Conservation (phyloP, 2,797 vertebrate species). For the Gallinago solitaria region DNA sequence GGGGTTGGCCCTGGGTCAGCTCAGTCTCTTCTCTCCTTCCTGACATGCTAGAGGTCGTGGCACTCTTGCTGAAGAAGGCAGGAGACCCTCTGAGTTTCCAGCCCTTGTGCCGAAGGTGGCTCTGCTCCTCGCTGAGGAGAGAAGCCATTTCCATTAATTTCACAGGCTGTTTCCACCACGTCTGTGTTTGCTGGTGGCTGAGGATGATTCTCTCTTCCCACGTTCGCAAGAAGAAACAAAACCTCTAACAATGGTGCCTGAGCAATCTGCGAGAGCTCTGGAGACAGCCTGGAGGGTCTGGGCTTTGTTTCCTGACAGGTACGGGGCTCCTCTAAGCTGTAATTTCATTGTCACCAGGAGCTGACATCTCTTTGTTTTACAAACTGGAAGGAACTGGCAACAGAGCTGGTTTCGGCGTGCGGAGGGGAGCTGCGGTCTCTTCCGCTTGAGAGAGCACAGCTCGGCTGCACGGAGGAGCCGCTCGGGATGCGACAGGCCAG, state of each 20-base stretch:
- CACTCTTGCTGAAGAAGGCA: background rate
- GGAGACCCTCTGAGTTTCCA: background rate
- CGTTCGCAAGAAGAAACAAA: background rate
- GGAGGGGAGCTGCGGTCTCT: background rate
- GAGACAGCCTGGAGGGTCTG: background rate
- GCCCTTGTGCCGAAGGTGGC: background rate
- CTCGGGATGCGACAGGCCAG: background rate
- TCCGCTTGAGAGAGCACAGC: background rate
- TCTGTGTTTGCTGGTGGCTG: background rate
- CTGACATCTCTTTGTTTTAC: background rate
- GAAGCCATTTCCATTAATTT: background rate
- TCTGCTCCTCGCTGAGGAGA: background rate
- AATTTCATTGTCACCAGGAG: background rate
- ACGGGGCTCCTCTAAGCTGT: background rate
- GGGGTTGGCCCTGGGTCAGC: background rate
- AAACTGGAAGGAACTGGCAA: background rate
- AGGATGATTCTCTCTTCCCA: background rate
- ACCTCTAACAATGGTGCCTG: background rate
- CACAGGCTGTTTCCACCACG: background rate
- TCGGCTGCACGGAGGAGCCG: accelerated
- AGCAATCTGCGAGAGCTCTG: background rate
- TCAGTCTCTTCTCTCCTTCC: background rate
- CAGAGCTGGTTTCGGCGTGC: background rate
- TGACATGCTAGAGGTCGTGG: accelerated
- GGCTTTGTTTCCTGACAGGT: conserved; percentile 10